Evolutionary conservation across 2,888 invertebrate genomes (phyloP).

Genomic region (Ditylenchus weischeri): DNA sequence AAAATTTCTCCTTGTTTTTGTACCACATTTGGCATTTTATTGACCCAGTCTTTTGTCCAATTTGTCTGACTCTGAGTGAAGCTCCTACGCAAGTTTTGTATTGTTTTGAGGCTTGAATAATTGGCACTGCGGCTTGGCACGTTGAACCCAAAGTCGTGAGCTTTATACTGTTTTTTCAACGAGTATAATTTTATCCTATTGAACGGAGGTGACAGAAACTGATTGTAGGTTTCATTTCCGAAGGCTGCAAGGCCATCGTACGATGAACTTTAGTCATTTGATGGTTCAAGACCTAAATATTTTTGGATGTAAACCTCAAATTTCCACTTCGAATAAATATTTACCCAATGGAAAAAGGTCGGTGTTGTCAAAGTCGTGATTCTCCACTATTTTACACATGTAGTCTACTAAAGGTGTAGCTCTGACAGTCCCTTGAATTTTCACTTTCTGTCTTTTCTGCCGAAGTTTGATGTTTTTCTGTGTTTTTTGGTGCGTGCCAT

Average conservation of each 20-base stretch:
- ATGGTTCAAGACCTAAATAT: constrained; percentile 49
- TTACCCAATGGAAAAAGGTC: constrained; percentile 53
- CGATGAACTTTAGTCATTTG: constrained; percentile 47
- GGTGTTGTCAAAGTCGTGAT: constrained; percentile 44
- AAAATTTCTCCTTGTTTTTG: too few relatives aligned
- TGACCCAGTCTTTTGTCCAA: too few relatives aligned
- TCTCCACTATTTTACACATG: constrained; percentile 46
- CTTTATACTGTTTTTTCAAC: constrained; percentile 45
- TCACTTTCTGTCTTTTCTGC: constrained; percentile 36
- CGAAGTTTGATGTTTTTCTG: constrained; percentile 35
- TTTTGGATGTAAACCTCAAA: background rate
- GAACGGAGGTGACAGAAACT: background rate
- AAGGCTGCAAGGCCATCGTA: constrained; percentile 34
- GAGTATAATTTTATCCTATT: constrained; percentile 42
- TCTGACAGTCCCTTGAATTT: constrained; percentile 46
- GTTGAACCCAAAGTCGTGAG: constrained; percentile 34
- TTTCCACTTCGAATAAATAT: background rate
- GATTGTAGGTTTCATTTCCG: constrained; percentile 8
- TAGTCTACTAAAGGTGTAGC: constrained; percentile 35
- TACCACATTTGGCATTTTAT: too few relatives aligned
- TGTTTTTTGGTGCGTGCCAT: background rate
- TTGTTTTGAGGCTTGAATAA: constrained; percentile 38
- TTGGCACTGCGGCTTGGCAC: constrained; percentile 37
- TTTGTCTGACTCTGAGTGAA: constrained; percentile 31
- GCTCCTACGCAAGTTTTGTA: constrained; percentile 38